Evolutionary conservation across 2,113 vertebrate genomes (phyloP).

Genomic region (Rhodinocichla rosea): DNA sequence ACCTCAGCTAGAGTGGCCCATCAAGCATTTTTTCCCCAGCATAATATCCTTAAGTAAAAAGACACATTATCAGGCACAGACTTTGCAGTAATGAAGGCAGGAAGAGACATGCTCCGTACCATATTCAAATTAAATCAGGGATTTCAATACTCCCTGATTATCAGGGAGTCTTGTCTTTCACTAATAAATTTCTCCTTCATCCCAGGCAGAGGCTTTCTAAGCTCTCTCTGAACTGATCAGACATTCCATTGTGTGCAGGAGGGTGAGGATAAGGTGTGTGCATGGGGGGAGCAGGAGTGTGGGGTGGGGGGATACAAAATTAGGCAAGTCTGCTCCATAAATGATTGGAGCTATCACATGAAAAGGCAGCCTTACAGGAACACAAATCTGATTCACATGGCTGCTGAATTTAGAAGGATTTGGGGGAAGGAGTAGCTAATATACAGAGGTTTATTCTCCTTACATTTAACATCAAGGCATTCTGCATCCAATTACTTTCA

Average conservation of each 20-base stretch:
- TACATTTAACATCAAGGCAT: neutral
- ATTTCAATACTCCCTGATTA: constrained; percentile 78
- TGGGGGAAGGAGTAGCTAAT: neutral
- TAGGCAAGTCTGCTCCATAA: constrained; percentile 19
- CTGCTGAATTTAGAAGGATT: constrained; percentile 16
- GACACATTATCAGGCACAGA: constrained; percentile 67
- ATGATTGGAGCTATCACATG: neutral
- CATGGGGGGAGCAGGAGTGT: neutral
- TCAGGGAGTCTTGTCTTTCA: constrained; percentile 75
- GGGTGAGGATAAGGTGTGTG: constrained; percentile 15
- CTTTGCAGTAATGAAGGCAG: constrained; percentile 73
- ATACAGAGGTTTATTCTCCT: neutral
- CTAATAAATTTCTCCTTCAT: constrained; percentile 77
- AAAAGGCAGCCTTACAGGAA: constrained; percentile 4
- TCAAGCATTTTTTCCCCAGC: constrained; percentile 59
- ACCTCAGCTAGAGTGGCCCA: constrained; percentile 66
- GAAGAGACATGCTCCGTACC: constrained; percentile 67
- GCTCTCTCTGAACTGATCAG: constrained; percentile 50
- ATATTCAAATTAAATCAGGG: constrained; percentile 81
- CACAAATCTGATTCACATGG: neutral
- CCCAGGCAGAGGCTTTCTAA: constrained; percentile 47
- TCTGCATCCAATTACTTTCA: constrained; percentile 26
- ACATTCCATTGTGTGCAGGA: constrained; percentile 56
- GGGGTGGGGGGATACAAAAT: neutral
- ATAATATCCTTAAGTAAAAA: constrained; percentile 72